phyloP scores from a whole-genome alignment of 1,140 invertebrate genomes.

The Bombus consobrinus region DNA sequence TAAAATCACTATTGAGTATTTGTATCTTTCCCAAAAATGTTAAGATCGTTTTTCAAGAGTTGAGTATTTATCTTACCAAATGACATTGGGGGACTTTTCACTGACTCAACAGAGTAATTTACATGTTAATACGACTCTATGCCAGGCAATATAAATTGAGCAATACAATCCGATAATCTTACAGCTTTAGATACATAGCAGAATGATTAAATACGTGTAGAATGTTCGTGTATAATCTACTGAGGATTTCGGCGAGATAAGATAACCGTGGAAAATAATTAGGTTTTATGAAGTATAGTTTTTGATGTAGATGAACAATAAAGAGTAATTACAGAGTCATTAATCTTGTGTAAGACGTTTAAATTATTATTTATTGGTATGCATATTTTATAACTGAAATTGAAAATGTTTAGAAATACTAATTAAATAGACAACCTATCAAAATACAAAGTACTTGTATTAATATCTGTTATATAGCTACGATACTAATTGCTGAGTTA shows the following conservation, averaged over 20 bases:
- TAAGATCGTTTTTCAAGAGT: neutral
- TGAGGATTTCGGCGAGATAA: slow-evolving; percentile 25
- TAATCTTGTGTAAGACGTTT: neutral
- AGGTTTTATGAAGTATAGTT: neutral
- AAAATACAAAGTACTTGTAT: neutral
- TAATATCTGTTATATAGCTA: neutral
- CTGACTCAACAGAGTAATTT: slow-evolving; percentile 17
- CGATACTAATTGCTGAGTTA: neutral
- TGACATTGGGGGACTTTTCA: neutral
- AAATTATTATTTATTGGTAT: neutral
- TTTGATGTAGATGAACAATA: neutral
- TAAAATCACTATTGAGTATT: neutral
- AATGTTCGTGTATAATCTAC: neutral
- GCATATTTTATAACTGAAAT: neutral
- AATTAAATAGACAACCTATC: neutral
- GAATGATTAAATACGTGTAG: too few relatives aligned
- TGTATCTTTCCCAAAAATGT: neutral
- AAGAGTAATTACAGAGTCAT: neutral
- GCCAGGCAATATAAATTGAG: slow-evolving; percentile 14
- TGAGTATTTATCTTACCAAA: neutral
- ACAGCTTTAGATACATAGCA: slow-evolving; percentile 14
- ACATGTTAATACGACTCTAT: slow-evolving; percentile 15
- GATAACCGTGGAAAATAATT: slow-evolving; percentile 26
- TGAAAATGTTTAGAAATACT: neutral
- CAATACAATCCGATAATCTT: slow-evolving; percentile 17